These are phyloP conservation scores for Sebastes taczanowskii DNA, from an alignment of 2,797 vertebrate genomes.

Conservation along the genomic window DNA sequence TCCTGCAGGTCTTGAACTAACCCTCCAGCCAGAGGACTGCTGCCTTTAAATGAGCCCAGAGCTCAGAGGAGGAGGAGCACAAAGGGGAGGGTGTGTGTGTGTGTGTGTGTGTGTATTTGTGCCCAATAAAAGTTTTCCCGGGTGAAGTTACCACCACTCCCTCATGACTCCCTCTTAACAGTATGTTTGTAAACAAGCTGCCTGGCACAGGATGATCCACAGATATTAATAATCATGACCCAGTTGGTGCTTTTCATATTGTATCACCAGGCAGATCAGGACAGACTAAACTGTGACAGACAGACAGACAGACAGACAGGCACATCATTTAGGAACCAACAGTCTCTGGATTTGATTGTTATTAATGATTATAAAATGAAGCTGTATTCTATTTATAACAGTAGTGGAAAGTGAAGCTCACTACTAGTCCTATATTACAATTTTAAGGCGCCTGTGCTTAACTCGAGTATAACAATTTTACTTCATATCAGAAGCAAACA, in stretches of 20 bases:
- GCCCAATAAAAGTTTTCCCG: background rate
- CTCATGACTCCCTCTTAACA: conserved; percentile 51
- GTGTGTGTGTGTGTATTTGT: background rate
- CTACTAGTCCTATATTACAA: background rate
- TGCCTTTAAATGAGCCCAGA: conserved; percentile 65
- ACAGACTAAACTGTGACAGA: background rate
- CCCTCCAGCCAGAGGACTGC: background rate
- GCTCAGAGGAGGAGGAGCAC: conserved; percentile 50
- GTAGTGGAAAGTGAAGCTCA: background rate
- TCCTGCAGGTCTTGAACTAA: conserved; percentile 4
- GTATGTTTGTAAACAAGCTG: conserved; percentile 78
- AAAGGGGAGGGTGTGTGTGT: background rate
- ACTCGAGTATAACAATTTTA: too few species aligned
- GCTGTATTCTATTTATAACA: background rate
- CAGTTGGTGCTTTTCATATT: background rate
- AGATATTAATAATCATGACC: conserved; percentile 61
- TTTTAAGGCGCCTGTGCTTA: background rate
- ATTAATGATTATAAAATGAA: background rate
- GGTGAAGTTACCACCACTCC: conserved; percentile 40
- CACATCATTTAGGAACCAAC: too few species aligned
- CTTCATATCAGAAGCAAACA: background rate
- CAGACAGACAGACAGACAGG: background rate
- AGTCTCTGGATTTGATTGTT: background rate
- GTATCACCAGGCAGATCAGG: conserved; percentile 52
- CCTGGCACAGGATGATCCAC: conserved; percentile 16